Base-by-base conservation (phyloP, 2,888 invertebrate genomes). In the Noctua comes region DNA sequence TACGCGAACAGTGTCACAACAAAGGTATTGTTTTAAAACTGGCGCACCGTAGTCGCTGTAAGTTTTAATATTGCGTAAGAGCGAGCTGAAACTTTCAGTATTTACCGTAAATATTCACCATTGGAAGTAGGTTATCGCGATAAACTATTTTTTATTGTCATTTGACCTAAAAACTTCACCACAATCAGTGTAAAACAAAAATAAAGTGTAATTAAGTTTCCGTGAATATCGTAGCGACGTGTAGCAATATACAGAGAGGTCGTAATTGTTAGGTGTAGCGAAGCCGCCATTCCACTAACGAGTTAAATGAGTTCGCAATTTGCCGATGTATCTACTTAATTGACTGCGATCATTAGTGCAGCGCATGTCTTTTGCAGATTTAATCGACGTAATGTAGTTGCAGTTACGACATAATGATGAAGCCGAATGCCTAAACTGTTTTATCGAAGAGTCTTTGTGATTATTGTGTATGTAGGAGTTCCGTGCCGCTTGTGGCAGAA, bases 171-270 rank as follows among this genome's bases (percentile, higher is more conserved):
- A 82, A 80, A 76, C 57, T 84, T 79, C 36, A 79, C 74, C 68
- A 68, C 79, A 88, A 82, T 84, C 80, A 82, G 66, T 74, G 72
- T 80, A 64, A 83, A 86, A 83, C 68, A 62, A 80, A 85, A 88
- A 85, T 68, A 78, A 89, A 89, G 88, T 84, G 83, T 87, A 89
- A 89, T 90, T 86, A 88, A 75, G 88, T 80, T 82, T 80, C 74
- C 77, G 66, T 80, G 81, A 84, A 82, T 83, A 79, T 79, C 73
- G 84, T 79, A 68, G 82, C 82, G 72, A 86, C 78, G 73, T 84
- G 81, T 89, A 69, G 21, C 48, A 66, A 82, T 73, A 65, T 62
- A 51, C 40, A 75, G 68, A 65, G 66, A 64, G 64, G 73, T 64
- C 68, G 62, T 79, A 88, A 85, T 79, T 73, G 86, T 80, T 79